Evolutionary conservation across 1,140 invertebrate genomes (phyloP).

Genomic region (Drosophila parabipectinata): DNA sequence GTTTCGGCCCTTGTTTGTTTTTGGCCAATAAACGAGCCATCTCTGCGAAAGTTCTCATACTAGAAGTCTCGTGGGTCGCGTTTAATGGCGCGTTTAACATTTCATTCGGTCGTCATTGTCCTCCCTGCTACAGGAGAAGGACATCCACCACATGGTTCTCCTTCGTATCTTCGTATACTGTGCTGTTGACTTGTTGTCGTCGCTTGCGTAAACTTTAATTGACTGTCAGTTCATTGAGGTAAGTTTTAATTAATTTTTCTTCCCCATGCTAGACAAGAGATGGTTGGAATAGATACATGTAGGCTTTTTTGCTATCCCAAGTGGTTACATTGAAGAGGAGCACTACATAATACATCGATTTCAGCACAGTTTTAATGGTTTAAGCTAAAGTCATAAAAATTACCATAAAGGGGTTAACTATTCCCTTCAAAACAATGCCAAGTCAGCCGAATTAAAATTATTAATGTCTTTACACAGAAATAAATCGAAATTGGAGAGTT

Average conservation of each 20-base stretch:
- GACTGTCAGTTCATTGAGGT: conserved; percentile 75
- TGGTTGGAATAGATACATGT: not conserved
- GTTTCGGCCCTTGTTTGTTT: conserved; percentile 69
- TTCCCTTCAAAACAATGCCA: not conserved
- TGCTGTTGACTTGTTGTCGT: conserved; percentile 37
- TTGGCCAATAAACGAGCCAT: conserved; percentile 71
- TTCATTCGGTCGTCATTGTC: conserved; percentile 45
- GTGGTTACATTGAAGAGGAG: not conserved
- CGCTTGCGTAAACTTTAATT: conserved; percentile 76
- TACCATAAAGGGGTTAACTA: not conserved
- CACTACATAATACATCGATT: not conserved
- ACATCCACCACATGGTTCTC: conserved; percentile 1
- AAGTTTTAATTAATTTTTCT: conserved; percentile 78
- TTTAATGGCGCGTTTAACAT: conserved; percentile 74
- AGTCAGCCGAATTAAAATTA: not conserved
- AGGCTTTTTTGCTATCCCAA: not conserved
- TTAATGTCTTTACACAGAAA: not conserved
- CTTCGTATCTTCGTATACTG: not conserved
- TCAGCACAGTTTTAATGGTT: not conserved
- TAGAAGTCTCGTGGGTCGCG: conserved; percentile 25
- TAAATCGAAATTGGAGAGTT: not conserved
- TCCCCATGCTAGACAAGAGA: conserved; percentile 16
- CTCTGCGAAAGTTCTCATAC: not conserved
- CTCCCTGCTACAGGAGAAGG: not conserved
- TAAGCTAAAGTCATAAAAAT: not conserved